Percentiles rank a stretch among this genome's conserved stretches.
Conservation (phyloP, 2,797 vertebrate species). For the Rousettus madagascariensis region DNA sequence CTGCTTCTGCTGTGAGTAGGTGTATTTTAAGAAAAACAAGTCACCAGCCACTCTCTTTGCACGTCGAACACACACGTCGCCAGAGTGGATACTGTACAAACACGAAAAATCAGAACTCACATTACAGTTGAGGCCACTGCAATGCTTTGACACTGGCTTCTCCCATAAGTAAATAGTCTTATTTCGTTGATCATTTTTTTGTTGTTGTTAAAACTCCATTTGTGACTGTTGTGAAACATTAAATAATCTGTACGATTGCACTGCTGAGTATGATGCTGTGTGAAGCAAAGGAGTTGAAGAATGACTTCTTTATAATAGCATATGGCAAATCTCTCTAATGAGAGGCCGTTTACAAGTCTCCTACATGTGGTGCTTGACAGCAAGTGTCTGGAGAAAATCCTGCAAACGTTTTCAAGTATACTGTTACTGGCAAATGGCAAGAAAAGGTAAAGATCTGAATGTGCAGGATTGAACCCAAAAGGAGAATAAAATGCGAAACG, state of each 20-base stretch:
- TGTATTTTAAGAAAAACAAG: constrained; percentile 66
- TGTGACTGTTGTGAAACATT: neutral
- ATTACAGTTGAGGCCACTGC: neutral
- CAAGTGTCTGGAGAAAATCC: constrained; percentile 67
- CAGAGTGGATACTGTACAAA: neutral
- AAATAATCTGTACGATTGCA: constrained; percentile 40
- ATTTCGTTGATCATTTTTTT: constrained; percentile 62
- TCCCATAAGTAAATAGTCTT: constrained; percentile 33
- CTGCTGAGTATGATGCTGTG: neutral
- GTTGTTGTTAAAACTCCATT: constrained; percentile 31
- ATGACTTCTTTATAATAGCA: constrained; percentile 64
- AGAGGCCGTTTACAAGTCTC: constrained; percentile 55
- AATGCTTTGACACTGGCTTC: constrained; percentile 39
- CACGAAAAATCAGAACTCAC: constrained; percentile 24
- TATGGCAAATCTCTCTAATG: constrained; percentile 60
- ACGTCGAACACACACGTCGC: constrained; percentile 42
- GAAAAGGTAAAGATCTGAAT: constrained; percentile 47
- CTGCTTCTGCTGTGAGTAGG: constrained; percentile 6
- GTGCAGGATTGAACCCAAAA: constrained; percentile 35
- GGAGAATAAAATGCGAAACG: constrained; percentile 51
- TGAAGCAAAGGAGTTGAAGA: constrained; percentile 53
- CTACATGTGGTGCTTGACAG: constrained; percentile 44
- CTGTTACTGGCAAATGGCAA: constrained; percentile 45
- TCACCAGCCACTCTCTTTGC: constrained; percentile 44
- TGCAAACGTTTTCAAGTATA: constrained; percentile 49